Evolutionary conservation across 2,113 vertebrate genomes (phyloP).

Genomic region (Riparia riparia): DNA sequence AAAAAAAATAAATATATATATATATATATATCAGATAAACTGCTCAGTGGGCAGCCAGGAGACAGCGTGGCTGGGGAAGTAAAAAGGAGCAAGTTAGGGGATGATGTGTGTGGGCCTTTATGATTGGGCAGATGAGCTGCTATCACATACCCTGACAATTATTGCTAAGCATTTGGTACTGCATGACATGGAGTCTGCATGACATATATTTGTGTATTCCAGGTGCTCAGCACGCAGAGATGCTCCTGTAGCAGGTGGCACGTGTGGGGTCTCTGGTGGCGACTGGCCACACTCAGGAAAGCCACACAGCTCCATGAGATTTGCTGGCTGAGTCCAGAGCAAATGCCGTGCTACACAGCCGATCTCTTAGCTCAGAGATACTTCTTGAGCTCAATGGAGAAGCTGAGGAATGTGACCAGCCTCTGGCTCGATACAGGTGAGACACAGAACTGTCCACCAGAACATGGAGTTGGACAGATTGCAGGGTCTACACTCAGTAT

Average conservation of each 20-base stretch:
- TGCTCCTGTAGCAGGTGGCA: background rate
- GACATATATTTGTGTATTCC: background rate
- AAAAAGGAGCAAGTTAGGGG: background rate
- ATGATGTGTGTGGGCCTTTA: background rate
- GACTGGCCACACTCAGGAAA: background rate
- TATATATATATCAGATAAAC: background rate
- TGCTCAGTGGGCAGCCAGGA: background rate
- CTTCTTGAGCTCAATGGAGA: background rate
- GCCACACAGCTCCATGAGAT: background rate
- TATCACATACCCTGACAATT: background rate
- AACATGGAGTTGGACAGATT: accelerated
- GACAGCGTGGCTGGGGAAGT: background rate
- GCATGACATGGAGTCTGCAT: too few species aligned
- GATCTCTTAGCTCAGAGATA: background rate
- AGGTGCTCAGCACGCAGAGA: background rate
- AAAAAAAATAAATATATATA: too few species aligned
- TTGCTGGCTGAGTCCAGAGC: background rate
- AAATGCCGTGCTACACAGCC: background rate
- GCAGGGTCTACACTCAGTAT: background rate
- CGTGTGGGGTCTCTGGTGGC: accelerated
- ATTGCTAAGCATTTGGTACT: background rate
- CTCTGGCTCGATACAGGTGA: background rate
- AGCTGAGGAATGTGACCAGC: background rate
- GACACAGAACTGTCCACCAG: background rate
- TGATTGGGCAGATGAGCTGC: background rate